Evolutionary conservation across 92 coral and sea anemone genomes (phyloP), one percentile per base, ranked within the genome.

Genomic region (Parazoanthus atlanticus): DNA sequence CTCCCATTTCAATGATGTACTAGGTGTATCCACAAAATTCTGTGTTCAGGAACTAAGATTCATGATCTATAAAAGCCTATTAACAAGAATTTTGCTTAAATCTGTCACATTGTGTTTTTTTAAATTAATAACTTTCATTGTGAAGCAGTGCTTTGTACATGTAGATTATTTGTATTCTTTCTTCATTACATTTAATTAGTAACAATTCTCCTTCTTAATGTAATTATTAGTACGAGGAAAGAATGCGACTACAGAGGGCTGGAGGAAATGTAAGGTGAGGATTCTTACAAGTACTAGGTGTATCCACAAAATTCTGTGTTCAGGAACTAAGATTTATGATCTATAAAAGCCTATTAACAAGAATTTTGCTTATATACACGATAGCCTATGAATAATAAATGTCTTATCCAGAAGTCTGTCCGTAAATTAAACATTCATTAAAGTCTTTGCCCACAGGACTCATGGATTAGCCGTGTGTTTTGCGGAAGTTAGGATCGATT

Each of bases 161-260:
- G n/a, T 61, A 61, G 16, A 61, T 21, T 23, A 28, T 21, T 52
- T 52, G 58, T 52, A 21, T 61, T 61, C 0, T 61, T 61, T 23
- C n/a, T 61, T 61, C 2, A 15, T 23, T 25, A 23, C 26, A 10
- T 23, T 21, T 61, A 61, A 21, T 19, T 73, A 74, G 28, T 75
- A 6, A 21, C 31, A 5, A 34, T 0, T 73, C 25, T 73, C 2
- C 21, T n/a, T 30, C 8, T 1, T 90, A 52, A 52, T 52, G 19
- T 15, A 0, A 13, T 52, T 52, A 21, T 8, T 47, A 97, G 99
- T 97, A 97, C 43, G 93, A 95, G 74, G 99, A 97, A 88, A 85
- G 99, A 93, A 93, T 95, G 91, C 91, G 99, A 80, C 93, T 97
- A 11, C 99, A 97, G 89, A 97, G 92, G 83, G 94, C 98, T 28